These are phyloP conservation scores for Tachina lurida DNA, from an alignment of 2,888 invertebrate species.

Conservation along the genomic window DNA sequence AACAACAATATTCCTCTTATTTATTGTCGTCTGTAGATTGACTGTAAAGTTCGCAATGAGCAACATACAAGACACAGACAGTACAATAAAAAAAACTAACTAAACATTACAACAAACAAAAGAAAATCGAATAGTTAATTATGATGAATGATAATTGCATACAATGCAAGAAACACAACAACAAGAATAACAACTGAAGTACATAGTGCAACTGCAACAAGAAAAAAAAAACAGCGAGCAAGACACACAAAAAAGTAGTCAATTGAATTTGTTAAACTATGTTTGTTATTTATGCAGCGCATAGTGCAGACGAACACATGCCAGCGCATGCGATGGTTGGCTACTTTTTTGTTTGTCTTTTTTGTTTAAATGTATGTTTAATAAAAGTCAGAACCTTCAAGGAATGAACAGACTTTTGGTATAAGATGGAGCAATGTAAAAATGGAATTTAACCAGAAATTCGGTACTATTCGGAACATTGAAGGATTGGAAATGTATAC, in stretches of 20 bases:
- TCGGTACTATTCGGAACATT: no score
- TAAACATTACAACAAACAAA: slow-evolving; percentile 51
- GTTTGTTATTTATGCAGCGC: slow-evolving; percentile 58
- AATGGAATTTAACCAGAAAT: no score
- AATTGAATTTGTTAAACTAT: slow-evolving; percentile 69
- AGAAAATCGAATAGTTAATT: slow-evolving; percentile 71
- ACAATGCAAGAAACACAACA: slow-evolving; percentile 57
- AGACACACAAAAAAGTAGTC: slow-evolving; percentile 55
- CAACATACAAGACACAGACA: slow-evolving; percentile 5
- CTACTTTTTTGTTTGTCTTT: not conserved
- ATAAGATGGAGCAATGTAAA: no score
- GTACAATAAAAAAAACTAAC: not conserved
- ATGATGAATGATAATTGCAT: slow-evolving; percentile 73
- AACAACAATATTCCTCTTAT: slow-evolving; percentile 44
- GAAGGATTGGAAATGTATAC: no score
- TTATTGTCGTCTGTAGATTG: slow-evolving; percentile 46
- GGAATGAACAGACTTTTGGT: not conserved
- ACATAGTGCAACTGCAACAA: slow-evolving; percentile 52
- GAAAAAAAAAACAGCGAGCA: slow-evolving; percentile 11
- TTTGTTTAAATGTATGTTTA: slow-evolving; percentile 17
- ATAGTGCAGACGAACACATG: slow-evolving; percentile 39
- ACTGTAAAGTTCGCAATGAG: slow-evolving; percentile 45
- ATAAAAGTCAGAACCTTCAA: slow-evolving; percentile 35
- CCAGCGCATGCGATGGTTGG: slow-evolving; percentile 17
- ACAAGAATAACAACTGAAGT: slow-evolving; percentile 38